Conservation (phyloP, 1,140 invertebrate genomes). For the Manduca sexta region DNA sequence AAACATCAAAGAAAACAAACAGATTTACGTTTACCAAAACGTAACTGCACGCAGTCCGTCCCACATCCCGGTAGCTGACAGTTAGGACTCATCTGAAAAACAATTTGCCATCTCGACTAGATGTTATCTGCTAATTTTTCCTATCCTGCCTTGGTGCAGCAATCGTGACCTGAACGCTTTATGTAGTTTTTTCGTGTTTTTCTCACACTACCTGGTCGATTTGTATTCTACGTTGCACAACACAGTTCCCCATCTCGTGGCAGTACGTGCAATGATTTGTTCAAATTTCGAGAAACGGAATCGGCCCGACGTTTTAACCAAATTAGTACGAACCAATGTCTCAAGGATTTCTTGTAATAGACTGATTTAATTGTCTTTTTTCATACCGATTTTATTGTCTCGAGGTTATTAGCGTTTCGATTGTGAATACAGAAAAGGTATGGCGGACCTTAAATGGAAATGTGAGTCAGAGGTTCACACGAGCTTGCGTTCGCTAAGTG, state of each 20-base stretch:
- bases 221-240: slow-evolving; percentile 27
- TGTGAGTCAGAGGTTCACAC: too few relatives aligned
- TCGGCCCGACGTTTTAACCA: slow-evolving; percentile 30
- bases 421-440: slow-evolving; percentile 13
- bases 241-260: slow-evolving; percentile 30
- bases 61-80: too few relatives aligned
- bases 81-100: too few relatives aligned
- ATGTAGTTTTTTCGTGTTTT: slow-evolving; percentile 41
- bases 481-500: too few relatives aligned
- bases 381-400: slow-evolving; percentile 20
- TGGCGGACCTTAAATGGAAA: not conserved
- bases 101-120: too few relatives aligned
- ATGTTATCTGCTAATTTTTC: slow-evolving; percentile 25
- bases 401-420: not conserved
- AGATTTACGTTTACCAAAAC: too few relatives aligned
- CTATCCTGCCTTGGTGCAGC: slow-evolving; percentile 3
- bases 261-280: slow-evolving; percentile 40
- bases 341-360: slow-evolving; percentile 44
- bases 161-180: slow-evolving; percentile 27
- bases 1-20: too few relatives aligned
- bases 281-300: slow-evolving; percentile 46
- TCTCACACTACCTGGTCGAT: slow-evolving; percentile 38
- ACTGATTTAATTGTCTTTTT: slow-evolving; percentile 42
- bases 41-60: too few relatives aligned
- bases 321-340: slow-evolving; percentile 31